Base-by-base conservation (phyloP, 2,113 vertebrate species). In the Anarhynchus alexandrinus region DNA sequence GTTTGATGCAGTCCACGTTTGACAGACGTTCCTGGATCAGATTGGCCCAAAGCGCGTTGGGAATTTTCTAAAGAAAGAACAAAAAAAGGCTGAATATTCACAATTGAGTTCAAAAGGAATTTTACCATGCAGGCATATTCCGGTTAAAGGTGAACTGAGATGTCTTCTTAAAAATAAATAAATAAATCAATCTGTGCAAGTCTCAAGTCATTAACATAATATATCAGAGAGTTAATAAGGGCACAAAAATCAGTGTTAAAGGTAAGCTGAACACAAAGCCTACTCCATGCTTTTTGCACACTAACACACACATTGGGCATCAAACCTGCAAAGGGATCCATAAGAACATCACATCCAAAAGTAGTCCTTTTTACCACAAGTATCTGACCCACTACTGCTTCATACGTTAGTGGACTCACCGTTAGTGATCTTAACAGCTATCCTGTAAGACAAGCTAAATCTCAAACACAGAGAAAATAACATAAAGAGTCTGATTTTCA, bases 1-100 rank as follows among this genome's bases (percentile, higher is more conserved):
- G 95, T 97, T 95, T 97, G 96, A 98, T 70, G 79, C 99, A 99
- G 98, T 99, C 99, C 6, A 93, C 89, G 6, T 98, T 96, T 17
- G 83, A 95, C 96, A 99, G 98, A 54, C 99, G 98, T 45, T 98
- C 98, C 79, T 97, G 97, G 47, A 99, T 86, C 98, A 99, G 91
- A 27, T 57, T 79, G 88, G 98, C 85, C 97, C 99, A 98, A 89
- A 98, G 86, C 20, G 83, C 74, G 5, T 72, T 95, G 55, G 99
- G 98, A 96, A 98, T 86, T 49, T 96, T 97, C 99, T 99, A 89
- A 83, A 96, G 76, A 97, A 95, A 92, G 69, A 94, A 88, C 12
- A 82, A 52, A 80, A 74, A 94, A 72, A 74, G 36, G 79, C 72
- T 74, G 71, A 90, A 92, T 93, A 84, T 88, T 89, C 62, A 83